Base-by-base conservation (phyloP, 92 coral and sea anemone genomes). In the Zoanthus sansibaricus region DNA sequence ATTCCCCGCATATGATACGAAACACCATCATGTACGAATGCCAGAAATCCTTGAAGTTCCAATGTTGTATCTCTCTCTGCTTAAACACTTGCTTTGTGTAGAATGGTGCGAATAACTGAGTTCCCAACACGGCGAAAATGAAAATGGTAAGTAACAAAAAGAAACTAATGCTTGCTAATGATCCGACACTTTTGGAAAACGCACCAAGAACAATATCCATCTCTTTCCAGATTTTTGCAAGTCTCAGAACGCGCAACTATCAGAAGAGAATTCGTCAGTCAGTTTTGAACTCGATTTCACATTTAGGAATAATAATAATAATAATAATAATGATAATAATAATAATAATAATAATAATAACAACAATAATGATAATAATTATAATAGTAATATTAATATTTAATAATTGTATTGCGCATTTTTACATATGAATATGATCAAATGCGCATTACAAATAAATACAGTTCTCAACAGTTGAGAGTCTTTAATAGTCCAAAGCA, bases 1-100 rank as follows among this genome's bases (percentile, higher is more conserved):
- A 89, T 25, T 89, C 91, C n/a, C 91, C 91, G 31, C 91, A 89
- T 32, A 83, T 82, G 45, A 89, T 82, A 3, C 91, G 84, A 42
- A 89, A 89, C 44, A 89, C 82, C 62, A 89, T 67, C 91, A 89
- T 83, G 59, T 83, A 89, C 44, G 91, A 89, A 21, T 89, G 91
- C 30, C 77, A 72, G 69, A 89, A 89, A 37, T 83, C 68, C n/a
- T 56, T 64, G 52, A 89, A 89, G 82, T 89, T 89, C 91, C 91
- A 89, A n/a, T 84, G 82, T 30, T 84, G 88, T 10, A 83, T 69
- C 9, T 44, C 55, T 4, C 16, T 6, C 30, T 54, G 0, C 42
- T 49, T 42, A 74, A 88, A 88, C 17, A 31, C 76, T 5, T 9
- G 5, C 6, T 45, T 44, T 42, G 88, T 83, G 88, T 89, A 83